Base-by-base conservation (phyloP, 2,797 vertebrate species). In the Propithecus deckenii region DNA sequence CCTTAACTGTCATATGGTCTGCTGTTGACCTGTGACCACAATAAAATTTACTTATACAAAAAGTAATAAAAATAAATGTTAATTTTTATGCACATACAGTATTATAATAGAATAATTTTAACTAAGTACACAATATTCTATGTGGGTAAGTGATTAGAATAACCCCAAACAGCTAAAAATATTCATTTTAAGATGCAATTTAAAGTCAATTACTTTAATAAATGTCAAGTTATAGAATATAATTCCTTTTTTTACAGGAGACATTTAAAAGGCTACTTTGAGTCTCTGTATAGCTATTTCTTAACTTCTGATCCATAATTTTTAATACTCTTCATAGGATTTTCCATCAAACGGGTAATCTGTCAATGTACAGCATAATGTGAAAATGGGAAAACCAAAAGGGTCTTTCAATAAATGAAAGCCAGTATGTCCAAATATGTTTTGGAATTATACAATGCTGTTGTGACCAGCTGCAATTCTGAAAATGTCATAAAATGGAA, bases 121-220 rank as follows among this genome's bases (percentile, higher is more conserved):
- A 81, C 5, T 35, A 91, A 75, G n/a, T 75, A 43, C 30, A 55
- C 11, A 84, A 13, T 79, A 61, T 46, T 93, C 81, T 72, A 32
- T 71, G 28, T 17, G 43, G 35, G 6, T 69, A 52, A 38, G 9
- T 81, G 38, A 80, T 80, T 76, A 69, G 22, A 96, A 50, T 80
- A 83, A 76, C 28, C 84, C 78, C 15, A 87, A 71, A 35, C n/a
- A 89, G 15, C 50, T 72, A 41, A 78, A 96, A 96, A 94, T 72
- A 46, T 81, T 71, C 72, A 52, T 85, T 95, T 89, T 85, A 80
- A 71, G 61, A 95, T 79, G 15, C 5, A 75, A 38, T 63, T 95
- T 91, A 86, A 96, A 91, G 67, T 80, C 74, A 86, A 81, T 89
- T 94, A 94, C 78, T 94, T 91, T 67, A 91, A 81, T 86, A 89